Base-by-base conservation (phyloP, 2,113 vertebrate species). In the Ptilonorhynchus violaceus region DNA sequence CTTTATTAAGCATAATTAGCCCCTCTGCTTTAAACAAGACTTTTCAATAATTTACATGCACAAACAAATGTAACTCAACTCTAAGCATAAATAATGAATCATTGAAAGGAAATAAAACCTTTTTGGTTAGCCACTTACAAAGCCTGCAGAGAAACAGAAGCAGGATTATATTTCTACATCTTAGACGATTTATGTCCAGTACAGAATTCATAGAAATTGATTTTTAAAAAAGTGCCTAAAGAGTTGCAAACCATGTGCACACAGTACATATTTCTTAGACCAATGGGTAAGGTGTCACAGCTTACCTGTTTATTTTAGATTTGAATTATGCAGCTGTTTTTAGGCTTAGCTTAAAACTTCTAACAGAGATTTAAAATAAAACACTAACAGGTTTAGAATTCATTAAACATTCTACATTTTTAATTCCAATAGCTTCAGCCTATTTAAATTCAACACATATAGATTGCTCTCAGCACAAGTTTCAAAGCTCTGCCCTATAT, bases 21-120 rank as follows among this genome's bases (percentile, higher is more conserved):
- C 50, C 31, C 31, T 56, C 58, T 63, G 44, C 87, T 94, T 85
- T 63, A 82, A 88, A 88, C 4, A 58, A 50, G 49, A 62, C 72
- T 92, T 83, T 24, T 95, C 37, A 89, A 94, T 89, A 90, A 96
- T 94, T 93, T 70, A 93, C 44, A 90, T 31, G 75, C 23, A 88
- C n/a, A 92, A 94, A 82, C 44, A 92, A 93, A 62, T 0, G 63
- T 85, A 97, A 92, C 62, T 94, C 53, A 94, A 94, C 42, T 73
- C 94, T 55, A 79, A 83, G 50, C 33, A 92, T 86, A 90, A 96
- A 95, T 89, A 97, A 96, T 93, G 37, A 85, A 95, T 41, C 53
- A 52, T 10, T 77, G 67, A 95, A 81, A 91, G 59, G 55, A 96
- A 96, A 87, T 25, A 64, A 85, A 86, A 82, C 21, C 86, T 66